Conservation (phyloP, 2,113 vertebrate genomes). For the Hippopotamus amphibius region DNA sequence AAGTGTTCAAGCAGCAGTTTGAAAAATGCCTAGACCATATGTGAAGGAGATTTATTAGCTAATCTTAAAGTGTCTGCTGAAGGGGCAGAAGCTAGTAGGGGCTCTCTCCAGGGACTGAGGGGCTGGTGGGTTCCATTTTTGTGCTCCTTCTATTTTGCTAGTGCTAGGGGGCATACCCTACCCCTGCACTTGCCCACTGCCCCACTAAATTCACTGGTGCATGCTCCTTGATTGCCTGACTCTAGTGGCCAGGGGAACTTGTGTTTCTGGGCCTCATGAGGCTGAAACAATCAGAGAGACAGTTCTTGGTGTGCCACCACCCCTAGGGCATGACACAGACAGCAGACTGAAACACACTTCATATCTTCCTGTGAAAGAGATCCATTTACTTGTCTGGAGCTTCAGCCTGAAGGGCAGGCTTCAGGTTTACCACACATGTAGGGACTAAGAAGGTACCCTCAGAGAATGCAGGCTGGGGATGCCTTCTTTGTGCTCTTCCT, state of each 20-base stretch:
- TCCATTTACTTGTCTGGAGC: neutral
- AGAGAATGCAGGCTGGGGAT: no score
- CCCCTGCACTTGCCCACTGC: neutral
- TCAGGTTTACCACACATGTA: neutral
- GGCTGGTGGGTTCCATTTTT: neutral
- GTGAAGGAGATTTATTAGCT: neutral
- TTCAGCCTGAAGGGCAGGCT: neutral
- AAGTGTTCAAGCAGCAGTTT: neutral
- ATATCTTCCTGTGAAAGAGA: neutral
- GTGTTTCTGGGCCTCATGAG: neutral
- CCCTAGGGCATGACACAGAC: neutral
- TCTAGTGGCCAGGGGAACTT: neutral
- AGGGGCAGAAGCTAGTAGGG: neutral
- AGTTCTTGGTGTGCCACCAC: rapidly evolving
- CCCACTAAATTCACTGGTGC: neutral
- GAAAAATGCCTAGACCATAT: neutral
- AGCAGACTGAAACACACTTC: no score
- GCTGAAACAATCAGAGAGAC: neutral
- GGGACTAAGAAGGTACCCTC: no score
- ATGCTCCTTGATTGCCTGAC: neutral
- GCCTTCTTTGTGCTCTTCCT: neutral
- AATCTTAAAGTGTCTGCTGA: rapidly evolving
- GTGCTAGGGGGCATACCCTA: neutral
- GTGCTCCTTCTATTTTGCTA: neutral
- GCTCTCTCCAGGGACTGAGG: neutral